These are phyloP conservation scores for Campopleginae sp. DNA, from an alignment of 2,888 invertebrate genomes.

Conservation along the genomic window DNA sequence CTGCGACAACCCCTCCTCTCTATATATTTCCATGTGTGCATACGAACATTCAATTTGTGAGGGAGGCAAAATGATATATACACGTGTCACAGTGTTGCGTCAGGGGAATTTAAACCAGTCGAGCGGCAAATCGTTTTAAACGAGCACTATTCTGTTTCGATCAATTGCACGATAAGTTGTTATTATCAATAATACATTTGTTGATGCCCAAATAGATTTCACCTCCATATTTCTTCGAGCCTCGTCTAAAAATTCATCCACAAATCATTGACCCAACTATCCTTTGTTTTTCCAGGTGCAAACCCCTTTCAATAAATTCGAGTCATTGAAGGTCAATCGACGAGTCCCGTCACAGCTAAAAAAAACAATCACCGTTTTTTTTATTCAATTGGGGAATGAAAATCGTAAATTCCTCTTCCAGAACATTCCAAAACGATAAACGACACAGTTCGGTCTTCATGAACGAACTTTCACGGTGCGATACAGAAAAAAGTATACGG, in stretches of 20 bases:
- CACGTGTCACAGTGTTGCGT: slow-evolving; percentile 27
- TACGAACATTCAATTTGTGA: slow-evolving; percentile 3
- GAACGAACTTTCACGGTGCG: no score
- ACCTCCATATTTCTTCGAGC: neutral
- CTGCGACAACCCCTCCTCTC: neutral
- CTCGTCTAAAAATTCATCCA: neutral
- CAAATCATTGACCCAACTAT: no score
- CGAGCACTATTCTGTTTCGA: slow-evolving; percentile 27
- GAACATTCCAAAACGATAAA: no score
- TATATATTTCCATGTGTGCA: neutral
- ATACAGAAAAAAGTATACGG: no score
- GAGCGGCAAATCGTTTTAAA: slow-evolving; percentile 51
- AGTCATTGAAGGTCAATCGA: no score
- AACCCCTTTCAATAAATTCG: no score
- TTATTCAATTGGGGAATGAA: no score
- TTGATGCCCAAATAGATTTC: neutral
- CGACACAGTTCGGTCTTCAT: no score
- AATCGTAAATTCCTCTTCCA: no score
- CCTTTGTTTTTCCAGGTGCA: no score
- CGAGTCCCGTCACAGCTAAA: no score
- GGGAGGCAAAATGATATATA: slow-evolving; percentile 37
- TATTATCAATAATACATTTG: slow-evolving; percentile 2
- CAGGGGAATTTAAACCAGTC: slow-evolving; percentile 32
- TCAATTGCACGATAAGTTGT: slow-evolving; percentile 8
- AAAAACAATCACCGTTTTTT: no score